Evolutionary conservation across 2,888 invertebrate genomes (phyloP).

Genomic region (Luffia ferchaultella): DNA sequence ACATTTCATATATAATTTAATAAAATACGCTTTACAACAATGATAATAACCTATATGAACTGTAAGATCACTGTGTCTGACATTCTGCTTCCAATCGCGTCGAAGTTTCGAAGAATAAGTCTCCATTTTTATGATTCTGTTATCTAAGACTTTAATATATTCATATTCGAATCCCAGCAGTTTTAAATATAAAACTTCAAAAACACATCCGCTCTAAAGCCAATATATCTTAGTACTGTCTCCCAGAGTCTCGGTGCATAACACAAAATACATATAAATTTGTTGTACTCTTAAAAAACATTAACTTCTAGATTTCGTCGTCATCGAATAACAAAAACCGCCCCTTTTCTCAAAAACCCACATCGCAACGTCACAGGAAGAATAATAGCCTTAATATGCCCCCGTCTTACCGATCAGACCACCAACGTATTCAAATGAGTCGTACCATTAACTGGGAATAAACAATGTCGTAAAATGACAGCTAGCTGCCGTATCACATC

Average conservation of each 20-base stretch:
- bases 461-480: slow-evolving; percentile 61
- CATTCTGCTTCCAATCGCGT: too few species aligned
- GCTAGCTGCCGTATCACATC: slow-evolving; percentile 47
- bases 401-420: slow-evolving; percentile 28
- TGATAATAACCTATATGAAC: too few species aligned
- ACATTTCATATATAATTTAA: too few species aligned
- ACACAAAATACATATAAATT: too few species aligned
- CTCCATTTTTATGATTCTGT: too few species aligned
- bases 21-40: too few species aligned
- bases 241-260: too few species aligned
- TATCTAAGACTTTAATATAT: too few species aligned
- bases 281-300: background rate
- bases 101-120: too few species aligned
- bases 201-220: background rate
- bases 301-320: slow-evolving; percentile 1
- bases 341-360: background rate
- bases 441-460: slow-evolving; percentile 52
- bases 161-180: background rate
- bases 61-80: too few species aligned
- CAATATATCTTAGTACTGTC: background rate
- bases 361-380: background rate
- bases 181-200: background rate
- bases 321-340: background rate
- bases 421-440: slow-evolving; percentile 57
- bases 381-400: background rate